Base-by-base conservation (phyloP, 2,797 vertebrate genomes). In the Sebastes aleutianus region DNA sequence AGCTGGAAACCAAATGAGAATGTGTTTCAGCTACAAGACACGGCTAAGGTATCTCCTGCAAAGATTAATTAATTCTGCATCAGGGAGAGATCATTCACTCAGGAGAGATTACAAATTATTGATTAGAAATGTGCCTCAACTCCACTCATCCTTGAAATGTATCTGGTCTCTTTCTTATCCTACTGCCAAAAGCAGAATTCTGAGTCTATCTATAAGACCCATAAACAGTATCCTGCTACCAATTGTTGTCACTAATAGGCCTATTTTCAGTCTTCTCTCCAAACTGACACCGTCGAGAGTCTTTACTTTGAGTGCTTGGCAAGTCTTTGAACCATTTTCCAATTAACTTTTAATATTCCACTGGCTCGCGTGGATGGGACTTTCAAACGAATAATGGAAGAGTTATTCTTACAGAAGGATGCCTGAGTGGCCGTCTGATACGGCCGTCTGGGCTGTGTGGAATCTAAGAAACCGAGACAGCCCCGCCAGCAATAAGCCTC, bases 401-500 rank as follows among this genome's bases (percentile, higher is more conserved):
- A 83, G 65, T 34, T 59, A 54, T 70, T 85, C 66, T 57, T 50
- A 72, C 32, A 78, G 78, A 34, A 36, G 53, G 47, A 68, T 36
- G 64, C 16, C 62, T 39, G 58, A 64, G 54, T 12, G 50, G 8
- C 32, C 59, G 67, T 32, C 43, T 63, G 63, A 75, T 80, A 74
- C 63, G 63, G 27, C 29, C 27, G 47, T 36, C 39, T 88, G 67
- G 63, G 65, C 26, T 56, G 16, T 22, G 62, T 76, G 79, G 65
- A 88, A 89, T 85, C 31, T 62, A 70, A 87, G 85, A 91, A 86
- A 80, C 59, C 8, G 67, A 89, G 82, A 87, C 75, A 75, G 74
- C 76, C 63, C 2, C 59, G 27, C 54, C 58, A 78, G 82, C 74
- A 86, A 68, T 82, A 82, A 79, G 77, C 74, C 73, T 70, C 70